Conservation (phyloP, 2,888 invertebrate species). For the Eristalinus aeneus region DNA sequence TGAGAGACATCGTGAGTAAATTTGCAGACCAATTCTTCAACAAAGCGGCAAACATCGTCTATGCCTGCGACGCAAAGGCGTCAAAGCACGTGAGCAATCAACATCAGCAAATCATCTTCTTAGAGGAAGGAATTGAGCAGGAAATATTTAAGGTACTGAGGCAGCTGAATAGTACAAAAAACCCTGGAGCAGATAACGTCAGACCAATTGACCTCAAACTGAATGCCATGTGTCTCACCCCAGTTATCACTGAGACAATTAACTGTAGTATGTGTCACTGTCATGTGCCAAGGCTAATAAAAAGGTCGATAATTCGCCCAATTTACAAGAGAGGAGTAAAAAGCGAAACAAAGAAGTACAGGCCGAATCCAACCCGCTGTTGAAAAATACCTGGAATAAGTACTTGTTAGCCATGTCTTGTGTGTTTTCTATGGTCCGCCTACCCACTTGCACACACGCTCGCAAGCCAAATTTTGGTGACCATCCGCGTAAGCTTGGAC, state of each 20-base stretch:
- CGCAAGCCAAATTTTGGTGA: too few species aligned
- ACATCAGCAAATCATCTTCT: constrained; percentile 6
- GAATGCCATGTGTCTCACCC: not conserved
- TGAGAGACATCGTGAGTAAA: not conserved
- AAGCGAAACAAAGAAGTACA: not conserved
- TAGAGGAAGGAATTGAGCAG: constrained; percentile 19
- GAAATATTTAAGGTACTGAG: constrained; percentile 16
- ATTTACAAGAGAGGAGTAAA: not conserved
- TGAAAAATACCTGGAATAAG: not conserved
- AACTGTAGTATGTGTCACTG: not conserved
- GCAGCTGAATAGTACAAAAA: constrained; percentile 6
- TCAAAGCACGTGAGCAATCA: constrained; percentile 2
- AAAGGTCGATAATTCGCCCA: not conserved
- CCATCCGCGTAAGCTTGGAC: too few species aligned
- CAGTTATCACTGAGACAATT: not conserved
- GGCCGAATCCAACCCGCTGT: not conserved
- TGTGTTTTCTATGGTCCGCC: too few species aligned
- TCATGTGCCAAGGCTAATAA: not conserved
- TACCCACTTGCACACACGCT: too few species aligned
- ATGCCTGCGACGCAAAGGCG: not conserved
- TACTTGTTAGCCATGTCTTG: too few species aligned
- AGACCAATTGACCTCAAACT: constrained; percentile 25
- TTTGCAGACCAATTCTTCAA: not conserved
- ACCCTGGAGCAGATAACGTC: constrained; percentile 28
- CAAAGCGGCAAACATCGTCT: not conserved